These are phyloP conservation scores for Drosophila tsacasi DNA, from an alignment of 1,140 invertebrate genomes.

Conservation along the genomic window DNA sequence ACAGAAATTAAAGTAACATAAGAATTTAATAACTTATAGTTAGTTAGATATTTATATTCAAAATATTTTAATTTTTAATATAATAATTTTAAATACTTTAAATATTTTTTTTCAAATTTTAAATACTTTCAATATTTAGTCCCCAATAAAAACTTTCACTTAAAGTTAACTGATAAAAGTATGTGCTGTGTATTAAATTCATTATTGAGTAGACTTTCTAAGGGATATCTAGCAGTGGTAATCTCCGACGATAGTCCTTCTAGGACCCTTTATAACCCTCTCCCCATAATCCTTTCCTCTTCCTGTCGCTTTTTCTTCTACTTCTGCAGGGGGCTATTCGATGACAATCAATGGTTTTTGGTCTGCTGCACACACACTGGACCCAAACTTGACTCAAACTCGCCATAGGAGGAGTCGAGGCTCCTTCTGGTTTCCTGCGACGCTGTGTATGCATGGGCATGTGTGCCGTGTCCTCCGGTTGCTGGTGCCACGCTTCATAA, in stretches of 20 bases:
- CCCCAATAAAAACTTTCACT: not conserved
- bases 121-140: not conserved
- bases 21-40: no score
- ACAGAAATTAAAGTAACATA: no score
- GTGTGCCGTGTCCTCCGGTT: constrained; percentile 48
- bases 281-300: constrained; percentile 21
- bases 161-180: not conserved
- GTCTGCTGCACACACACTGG: constrained; percentile 72
- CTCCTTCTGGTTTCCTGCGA: constrained; percentile 53
- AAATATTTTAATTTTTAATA: no score
- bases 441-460: constrained; percentile 61
- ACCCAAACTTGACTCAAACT: constrained; percentile 31
- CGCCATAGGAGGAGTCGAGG: constrained; percentile 21
- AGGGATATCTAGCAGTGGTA: not conserved
- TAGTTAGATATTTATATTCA: no score
- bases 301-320: constrained; percentile 33
- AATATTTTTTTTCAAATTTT: not conserved
- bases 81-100: no score
- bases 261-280: constrained; percentile 33
- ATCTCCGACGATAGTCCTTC: not conserved
- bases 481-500: constrained; percentile 79
- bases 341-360: constrained; percentile 85
- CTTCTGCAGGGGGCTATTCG: constrained; percentile 62
- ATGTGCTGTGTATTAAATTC: not conserved
- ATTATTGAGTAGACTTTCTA: not conserved